phyloP scores from a whole-genome alignment of 2,113 vertebrate genomes.

The Hyperopisus bebe region DNA sequence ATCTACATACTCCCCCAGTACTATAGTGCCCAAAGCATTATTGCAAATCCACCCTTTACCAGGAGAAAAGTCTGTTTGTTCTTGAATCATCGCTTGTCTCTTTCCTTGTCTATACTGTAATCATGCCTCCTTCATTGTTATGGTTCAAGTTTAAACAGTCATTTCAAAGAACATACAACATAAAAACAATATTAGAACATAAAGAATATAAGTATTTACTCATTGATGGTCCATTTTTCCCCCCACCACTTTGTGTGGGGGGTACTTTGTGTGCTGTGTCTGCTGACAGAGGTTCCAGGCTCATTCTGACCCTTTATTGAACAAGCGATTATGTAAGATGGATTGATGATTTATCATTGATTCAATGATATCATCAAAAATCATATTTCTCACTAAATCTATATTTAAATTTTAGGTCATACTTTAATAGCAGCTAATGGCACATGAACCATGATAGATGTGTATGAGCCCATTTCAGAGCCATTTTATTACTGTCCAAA shows the following conservation, averaged over 20 bases:
- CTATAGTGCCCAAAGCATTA: background rate
- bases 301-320: background rate
- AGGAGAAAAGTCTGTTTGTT: background rate
- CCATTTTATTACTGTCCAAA: background rate
- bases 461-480: background rate
- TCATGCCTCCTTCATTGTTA: background rate
- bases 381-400: background rate
- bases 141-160: background rate
- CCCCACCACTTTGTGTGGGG: background rate
- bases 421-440: background rate
- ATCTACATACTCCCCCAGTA: background rate
- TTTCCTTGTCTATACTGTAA: background rate
- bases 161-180: background rate
- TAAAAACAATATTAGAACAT: background rate
- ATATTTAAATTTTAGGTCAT: background rate
- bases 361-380: background rate
- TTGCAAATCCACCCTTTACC: background rate
- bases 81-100: background rate
- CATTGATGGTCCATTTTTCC: background rate
- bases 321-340: background rate
- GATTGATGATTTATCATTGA: background rate
- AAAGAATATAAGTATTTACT: background rate
- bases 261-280: background rate
- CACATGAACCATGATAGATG: background rate
- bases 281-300: background rate